Evolutionary conservation across 2,113 vertebrate species (phyloP).

Genomic region (Aspiorhynchus laticeps): DNA sequence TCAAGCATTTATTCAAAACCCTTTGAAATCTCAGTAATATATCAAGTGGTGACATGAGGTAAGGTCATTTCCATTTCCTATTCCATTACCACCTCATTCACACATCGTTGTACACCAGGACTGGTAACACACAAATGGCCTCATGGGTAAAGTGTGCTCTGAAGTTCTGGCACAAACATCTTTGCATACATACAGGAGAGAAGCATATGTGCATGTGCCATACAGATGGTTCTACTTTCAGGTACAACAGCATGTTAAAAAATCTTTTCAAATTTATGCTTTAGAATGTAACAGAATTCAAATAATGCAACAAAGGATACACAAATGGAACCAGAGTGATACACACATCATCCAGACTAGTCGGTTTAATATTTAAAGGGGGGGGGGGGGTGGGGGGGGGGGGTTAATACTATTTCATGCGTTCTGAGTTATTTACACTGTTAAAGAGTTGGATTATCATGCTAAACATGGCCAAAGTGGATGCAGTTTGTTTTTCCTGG

Average conservation of each 20-base stretch:
- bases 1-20: background rate
- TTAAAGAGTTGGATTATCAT: too few species aligned
- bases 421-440: too few species aligned
- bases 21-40: background rate
- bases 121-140: background rate
- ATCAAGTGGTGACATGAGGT: background rate
- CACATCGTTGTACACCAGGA: conserved; percentile 14
- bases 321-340: background rate
- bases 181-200: background rate
- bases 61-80: conserved; percentile 9
- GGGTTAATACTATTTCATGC: too few species aligned
- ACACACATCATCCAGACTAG: background rate
- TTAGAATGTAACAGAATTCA: background rate
- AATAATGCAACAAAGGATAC: background rate
- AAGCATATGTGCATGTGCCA: background rate
- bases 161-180: background rate
- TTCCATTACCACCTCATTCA: conserved; percentile 29
- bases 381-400: too few species aligned
- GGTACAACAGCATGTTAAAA: background rate
- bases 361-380: background rate
- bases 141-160: conserved; percentile 4
- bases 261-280: background rate
- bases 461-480: too few species aligned
- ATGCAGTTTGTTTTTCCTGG: too few species aligned
- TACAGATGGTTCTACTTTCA: background rate